Evolutionary conservation across 2,888 invertebrate species (phyloP), one percentile per base, ranked within the genome.

Genomic region (Dendrolimus pini): DNA sequence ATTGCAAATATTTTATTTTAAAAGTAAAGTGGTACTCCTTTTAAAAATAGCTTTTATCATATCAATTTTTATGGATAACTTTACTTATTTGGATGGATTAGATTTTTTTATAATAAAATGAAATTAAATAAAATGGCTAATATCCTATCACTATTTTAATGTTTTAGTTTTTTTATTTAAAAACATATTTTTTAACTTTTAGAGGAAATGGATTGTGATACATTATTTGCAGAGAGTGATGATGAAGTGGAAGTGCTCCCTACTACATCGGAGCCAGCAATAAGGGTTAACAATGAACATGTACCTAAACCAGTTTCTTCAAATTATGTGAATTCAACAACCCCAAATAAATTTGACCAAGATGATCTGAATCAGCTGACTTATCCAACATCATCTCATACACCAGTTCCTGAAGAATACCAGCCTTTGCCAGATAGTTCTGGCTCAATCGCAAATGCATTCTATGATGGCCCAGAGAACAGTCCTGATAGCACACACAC

Each of bases 151-250:
- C 3, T 30, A 6, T 30, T 30, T 30, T 30, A 30, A 30, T 18
- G 18, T 18, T 18, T 18, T 18, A 18, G 18, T 47, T 47, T 47
- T 8, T 47, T 47, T 47, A 47, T 12, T 47, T 47, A 47, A 10
- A n/a, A 47, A 7, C 9, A 9, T 56, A 54, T 63, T 61, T 62
- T 68, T 61, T 62, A 58, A 68, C 62, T 80, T 92, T 68, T 89
- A 88, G 93, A 92, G 67, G 93, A 93, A 72, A 93, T 93, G 92
- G 93, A 93, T 65, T 93, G 92, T 79, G 93, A 93, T 63, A 92
- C 92, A 64, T 80, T 94, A 60, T 93, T 93, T 82, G 93, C 93
- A 58, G 93, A 93, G 68, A 93, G 93, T 79, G 93, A 93, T 75
- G 92, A 93, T 67, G 93, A 93, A 67, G 89, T 93, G 62, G 91